These are phyloP conservation scores for Microcebus jonahi DNA, from an alignment of 2,113 vertebrate species.

Conservation along the genomic window DNA sequence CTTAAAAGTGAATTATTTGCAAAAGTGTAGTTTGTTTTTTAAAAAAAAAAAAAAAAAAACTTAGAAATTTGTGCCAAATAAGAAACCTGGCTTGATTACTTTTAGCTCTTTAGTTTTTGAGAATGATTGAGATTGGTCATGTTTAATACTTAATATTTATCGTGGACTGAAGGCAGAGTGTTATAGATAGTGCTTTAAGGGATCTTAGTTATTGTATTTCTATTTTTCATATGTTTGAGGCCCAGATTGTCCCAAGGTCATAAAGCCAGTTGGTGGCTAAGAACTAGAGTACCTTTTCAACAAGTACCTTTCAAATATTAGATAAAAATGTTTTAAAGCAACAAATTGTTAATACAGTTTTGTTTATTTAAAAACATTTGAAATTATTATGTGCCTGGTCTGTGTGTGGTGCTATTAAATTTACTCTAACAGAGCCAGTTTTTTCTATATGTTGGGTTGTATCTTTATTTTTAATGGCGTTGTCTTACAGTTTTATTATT, in stretches of 20 bases:
- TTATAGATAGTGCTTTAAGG: not conserved
- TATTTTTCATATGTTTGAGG: not conserved
- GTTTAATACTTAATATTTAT: conserved; percentile 34
- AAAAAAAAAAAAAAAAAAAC: not conserved
- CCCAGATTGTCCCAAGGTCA: not conserved
- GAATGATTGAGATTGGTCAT: conserved; percentile 11
- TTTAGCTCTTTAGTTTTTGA: conserved; percentile 34
- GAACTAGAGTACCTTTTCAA: conserved; percentile 14
- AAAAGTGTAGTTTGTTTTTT: not conserved
- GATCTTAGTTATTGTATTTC: not conserved
- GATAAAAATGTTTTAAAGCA: conserved; percentile 38
- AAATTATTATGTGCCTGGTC: not conserved
- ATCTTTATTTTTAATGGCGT: not conserved
- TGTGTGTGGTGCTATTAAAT: conserved; percentile 28
- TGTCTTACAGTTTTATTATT: conserved; percentile 21
- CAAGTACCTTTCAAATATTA: conserved; percentile 8
- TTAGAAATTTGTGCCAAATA: not conserved
- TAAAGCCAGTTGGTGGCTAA: conserved; percentile 18
- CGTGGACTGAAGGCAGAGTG: not conserved
- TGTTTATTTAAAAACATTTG: conserved; percentile 54
- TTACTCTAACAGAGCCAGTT: not conserved
- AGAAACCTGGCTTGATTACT: conserved; percentile 51
- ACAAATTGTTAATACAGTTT: conserved; percentile 17
- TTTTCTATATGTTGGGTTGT: not conserved
- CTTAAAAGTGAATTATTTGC: conserved; percentile 51